Base-by-base conservation (phyloP, 2,113 vertebrate genomes). In the Psammodynastes pulverulentus region DNA sequence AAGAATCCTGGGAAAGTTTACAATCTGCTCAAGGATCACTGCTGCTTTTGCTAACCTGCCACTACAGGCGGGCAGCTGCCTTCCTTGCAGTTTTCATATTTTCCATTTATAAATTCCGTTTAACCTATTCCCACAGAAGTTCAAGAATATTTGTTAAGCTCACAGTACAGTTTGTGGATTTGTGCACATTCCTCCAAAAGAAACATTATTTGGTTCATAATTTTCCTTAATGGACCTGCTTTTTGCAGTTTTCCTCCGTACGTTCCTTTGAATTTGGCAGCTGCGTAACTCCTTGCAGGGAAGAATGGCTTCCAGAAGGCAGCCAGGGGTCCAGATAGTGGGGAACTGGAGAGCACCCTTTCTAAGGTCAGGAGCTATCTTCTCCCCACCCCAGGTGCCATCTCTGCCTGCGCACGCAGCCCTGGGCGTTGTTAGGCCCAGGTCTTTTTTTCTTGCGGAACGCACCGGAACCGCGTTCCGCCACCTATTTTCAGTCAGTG, bases 361-460 rank as follows among this genome's bases (percentile, higher is more conserved):
- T 79, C 67, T 8, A 6, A 72, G n/a, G n/a, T 15, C n/a, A n/a
- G 62, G 4, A n/a, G 62, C 13, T 1, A 6, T n/a, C 62, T 72
- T 72, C 62, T 34, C 62, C n/a, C 13, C n/a, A 15, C n/a, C n/a
- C 15, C 67, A 19, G n/a, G 5, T 39, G 15, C 6, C 62, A 15
- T 19, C 15, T 79, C n/a, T 7, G 67, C 67, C 62, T 72, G 62
- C 2, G 2, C 62, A 17, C 0, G 13, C 62, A 17, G 13, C 13
- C 67, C 67, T 79, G n/a, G 6, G n/a, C 90, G 91, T 91, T 67
- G 86, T 92, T 94, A 88, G 92, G 94, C 93, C 93, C n/a, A n/a
- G n/a, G n/a, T n/a, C n/a, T n/a, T n/a, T n/a, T n/a, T n/a, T n/a
- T n/a, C n/a, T n/a, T n/a, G n/a, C n/a, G n/a, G n/a, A n/a, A n/a